Evolutionary conservation across 2,797 vertebrate genomes (phyloP).

Genomic region (Muscicapa striata): DNA sequence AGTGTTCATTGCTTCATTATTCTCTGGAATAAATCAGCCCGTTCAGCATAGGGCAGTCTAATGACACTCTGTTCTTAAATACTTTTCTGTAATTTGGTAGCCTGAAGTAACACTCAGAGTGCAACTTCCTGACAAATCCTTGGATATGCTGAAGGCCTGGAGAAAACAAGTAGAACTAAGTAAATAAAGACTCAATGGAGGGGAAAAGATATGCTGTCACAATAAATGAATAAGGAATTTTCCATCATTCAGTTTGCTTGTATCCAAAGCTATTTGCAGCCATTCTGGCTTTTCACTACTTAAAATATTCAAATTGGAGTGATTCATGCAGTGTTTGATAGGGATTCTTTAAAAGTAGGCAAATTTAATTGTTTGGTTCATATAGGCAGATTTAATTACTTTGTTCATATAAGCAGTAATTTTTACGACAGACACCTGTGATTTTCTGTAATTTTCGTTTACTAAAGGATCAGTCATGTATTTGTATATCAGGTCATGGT

Average conservation of each 20-base stretch:
- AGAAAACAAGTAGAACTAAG: not conserved
- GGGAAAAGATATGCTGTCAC: not conserved
- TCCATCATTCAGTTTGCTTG: not conserved
- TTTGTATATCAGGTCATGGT: constrained; percentile 11
- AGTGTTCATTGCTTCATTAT: not conserved
- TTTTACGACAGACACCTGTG: constrained; percentile 33
- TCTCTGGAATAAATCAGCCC: not conserved
- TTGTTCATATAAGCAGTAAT: constrained; percentile 49
- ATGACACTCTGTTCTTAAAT: not conserved
- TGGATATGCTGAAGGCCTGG: not conserved
- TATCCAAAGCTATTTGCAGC: not conserved
- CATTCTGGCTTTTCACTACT: not conserved
- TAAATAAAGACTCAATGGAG: rapidly evolving
- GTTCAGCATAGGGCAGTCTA: not conserved
- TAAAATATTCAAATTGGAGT: constrained; percentile 23
- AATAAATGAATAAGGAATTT: constrained; percentile 10
- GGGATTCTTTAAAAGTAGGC: constrained; percentile 11
- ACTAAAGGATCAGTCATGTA: not conserved
- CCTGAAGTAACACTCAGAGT: not conserved
- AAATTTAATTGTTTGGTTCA: constrained; percentile 21
- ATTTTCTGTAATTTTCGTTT: constrained; percentile 53
- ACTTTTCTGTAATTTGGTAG: not conserved
- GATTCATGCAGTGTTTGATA: constrained; percentile 7
- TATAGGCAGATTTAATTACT: constrained; percentile 31
- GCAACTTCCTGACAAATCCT: not conserved